Base-by-base conservation (phyloP, 2,797 vertebrate genomes). In the Ctenosaura bakeri region DNA sequence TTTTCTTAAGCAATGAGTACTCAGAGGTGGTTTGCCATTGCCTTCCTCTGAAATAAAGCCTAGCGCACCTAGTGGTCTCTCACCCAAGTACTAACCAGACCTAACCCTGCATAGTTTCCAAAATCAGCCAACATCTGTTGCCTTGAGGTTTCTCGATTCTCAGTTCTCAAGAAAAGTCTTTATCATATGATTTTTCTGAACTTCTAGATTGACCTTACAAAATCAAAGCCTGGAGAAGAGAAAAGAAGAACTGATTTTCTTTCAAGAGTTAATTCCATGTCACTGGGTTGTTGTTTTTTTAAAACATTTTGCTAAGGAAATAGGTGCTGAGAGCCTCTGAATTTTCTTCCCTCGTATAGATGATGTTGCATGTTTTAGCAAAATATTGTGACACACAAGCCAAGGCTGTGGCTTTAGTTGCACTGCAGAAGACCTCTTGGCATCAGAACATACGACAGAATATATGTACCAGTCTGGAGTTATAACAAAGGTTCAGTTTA, bases 371-470 rank as follows among this genome's bases (percentile, higher is more conserved):
- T 1, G 26, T 38, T 0, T 9, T 24, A 1, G 83, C 3, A 46
- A 0, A 26, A 59, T 59, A 42, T 8, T 50, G 5, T 35, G 20
- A 4, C 24, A n/a, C 16, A 1, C 38, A 3, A 87, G 4, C 0
- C 56, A 35, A 5, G 0, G 0, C 0, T 22, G 32, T 4, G 42
- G 35, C 35, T 16, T 0, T 3, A 0, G 26, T 1, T 22, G 32
- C 73, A 32, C 1, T 26, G 9, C 1, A 42, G 3, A 1, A 14
- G 35, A 18, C 0, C 16, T 0, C 18, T 46, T 85, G n/a, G n/a
- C 46, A 56, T 69, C 79, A 16, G 16, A 82, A 32, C 13, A 52
- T 35, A 35, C 54, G 38, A 13, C 26, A 3, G 12, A 52, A 54
- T 24, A 64, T n/a, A 26, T 7, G 46, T 24, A 42, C 10, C 13